Base-by-base conservation (phyloP, 2,888 invertebrate genomes). In the Pomacea canaliculata region DNA sequence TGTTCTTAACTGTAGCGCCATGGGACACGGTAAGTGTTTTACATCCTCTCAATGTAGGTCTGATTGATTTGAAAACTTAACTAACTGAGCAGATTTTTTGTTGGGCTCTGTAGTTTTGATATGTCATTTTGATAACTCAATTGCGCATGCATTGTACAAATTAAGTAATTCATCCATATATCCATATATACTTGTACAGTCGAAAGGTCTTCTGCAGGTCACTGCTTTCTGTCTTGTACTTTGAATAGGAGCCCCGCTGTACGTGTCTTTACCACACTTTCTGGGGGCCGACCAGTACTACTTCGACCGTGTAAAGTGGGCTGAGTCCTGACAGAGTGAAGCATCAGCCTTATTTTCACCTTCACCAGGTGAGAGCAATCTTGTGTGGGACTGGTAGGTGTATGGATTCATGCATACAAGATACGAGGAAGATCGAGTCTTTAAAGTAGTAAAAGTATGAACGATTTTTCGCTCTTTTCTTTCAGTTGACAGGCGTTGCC, bases 261-360 rank as follows among this genome's bases (percentile, higher is more conserved):
- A 88, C 9, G 83, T 86, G 77, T 89, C 90, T 0, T 81, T 85
- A 75, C 90, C 90, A 8, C 89, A 90, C 78, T 90, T 90, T 82
- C 81, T 88, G n/a, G 84, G 84, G 76, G 89, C 87, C 51, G 88
- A 85, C 67, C 79, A 79, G 0, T 73, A 79, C 27, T 83, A 86
- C n/a, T 78, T 84, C 37, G 73, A 84, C 19, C 82, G 81, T 69
- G 86, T 89, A 1, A 67, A 70, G n/a, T 73, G 89, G 89, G 10
- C 68, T 89, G 71, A 70, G 79, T 46, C 89, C 90, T 7, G 79
- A 84, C 66, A 70, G 78, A 27, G 76, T 78, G 13, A 79, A 81
- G 65, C 88, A 89, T 73, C 79, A 83, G 27, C 87, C 89, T 9
- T 79, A 85, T 69, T 82, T 88, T 51, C 86, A 88, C 72, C 71